Percentiles rank a stretch among this genome's conserved stretches.
phyloP scores from a whole-genome alignment of 2,888 invertebrate genomes.

The Aspidapion aeneum region DNA sequence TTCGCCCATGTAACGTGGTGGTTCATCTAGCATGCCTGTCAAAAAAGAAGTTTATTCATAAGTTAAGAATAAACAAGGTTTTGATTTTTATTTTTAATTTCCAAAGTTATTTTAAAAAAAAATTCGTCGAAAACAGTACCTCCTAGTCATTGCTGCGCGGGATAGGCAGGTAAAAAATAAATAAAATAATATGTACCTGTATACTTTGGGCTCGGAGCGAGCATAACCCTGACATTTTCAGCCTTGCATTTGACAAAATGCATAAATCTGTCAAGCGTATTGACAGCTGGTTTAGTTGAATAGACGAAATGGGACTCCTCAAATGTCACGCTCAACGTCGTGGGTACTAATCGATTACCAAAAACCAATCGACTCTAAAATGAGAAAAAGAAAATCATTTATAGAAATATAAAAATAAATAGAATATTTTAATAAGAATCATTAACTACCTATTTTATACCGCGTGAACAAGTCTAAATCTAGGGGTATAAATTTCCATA shows the following conservation, averaged over 20 bases:
- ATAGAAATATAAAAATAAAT: slow-evolving; percentile 7
- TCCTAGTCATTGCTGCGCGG: too few species aligned
- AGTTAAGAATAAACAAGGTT: neutral
- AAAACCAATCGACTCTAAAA: slow-evolving; percentile 84
- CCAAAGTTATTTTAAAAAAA: too few species aligned
- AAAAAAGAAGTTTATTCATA: neutral
- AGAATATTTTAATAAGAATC: too few species aligned
- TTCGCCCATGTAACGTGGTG: slow-evolving; percentile 97
- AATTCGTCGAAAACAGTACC: too few species aligned
- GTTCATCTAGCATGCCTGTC: slow-evolving; percentile 80
- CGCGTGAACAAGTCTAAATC: too few species aligned
- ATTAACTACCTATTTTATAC: too few species aligned
- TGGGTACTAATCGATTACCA: slow-evolving; percentile 92
- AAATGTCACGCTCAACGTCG: slow-evolving; percentile 85
- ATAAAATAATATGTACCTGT: too few species aligned
- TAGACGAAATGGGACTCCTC: slow-evolving; percentile 95
- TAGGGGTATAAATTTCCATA: too few species aligned
- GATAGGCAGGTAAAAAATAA: too few species aligned
- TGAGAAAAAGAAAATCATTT: slow-evolving; percentile 13
- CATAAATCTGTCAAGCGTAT: slow-evolving; percentile 91
- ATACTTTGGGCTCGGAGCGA: slow-evolving; percentile 95
- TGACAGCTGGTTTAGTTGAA: slow-evolving; percentile 93
- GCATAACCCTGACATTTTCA: slow-evolving; percentile 92
- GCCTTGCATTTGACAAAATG: slow-evolving; percentile 93
- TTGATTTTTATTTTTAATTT: too few species aligned